A percentile compares a stretch with the other conserved stretches of the same genome.
Conservation (phyloP, 2,797 vertebrate genomes). For the Hypotaenidia okinawae region DNA sequence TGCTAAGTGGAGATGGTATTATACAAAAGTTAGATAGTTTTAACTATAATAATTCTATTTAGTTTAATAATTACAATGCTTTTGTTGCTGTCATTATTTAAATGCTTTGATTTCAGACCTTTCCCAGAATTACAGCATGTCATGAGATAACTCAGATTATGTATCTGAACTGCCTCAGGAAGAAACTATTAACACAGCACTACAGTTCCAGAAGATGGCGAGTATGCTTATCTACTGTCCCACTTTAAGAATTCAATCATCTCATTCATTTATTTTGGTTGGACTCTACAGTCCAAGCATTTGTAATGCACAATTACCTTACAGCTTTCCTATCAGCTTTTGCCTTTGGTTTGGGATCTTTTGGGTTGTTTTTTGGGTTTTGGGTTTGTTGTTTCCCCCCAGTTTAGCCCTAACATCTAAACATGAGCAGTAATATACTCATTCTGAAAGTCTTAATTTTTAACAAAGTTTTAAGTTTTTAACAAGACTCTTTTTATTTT, state of each 20-base stretch:
- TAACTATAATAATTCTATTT: not conserved
- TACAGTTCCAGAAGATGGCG: not conserved
- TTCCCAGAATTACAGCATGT: not conserved
- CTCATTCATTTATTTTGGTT: not conserved
- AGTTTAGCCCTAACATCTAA: not conserved
- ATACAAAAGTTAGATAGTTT: not conserved
- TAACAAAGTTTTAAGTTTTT: not conserved
- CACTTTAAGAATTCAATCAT: not conserved
- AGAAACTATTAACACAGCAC: not conserved
- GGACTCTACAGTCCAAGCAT: not conserved
- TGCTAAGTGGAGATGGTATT: not conserved
- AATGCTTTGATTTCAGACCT: not conserved
- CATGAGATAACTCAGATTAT: not conserved
- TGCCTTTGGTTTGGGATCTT: not conserved
- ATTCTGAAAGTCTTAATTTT: not conserved
- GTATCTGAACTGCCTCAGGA: not conserved
- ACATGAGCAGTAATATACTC: not conserved
- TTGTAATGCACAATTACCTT: not conserved
- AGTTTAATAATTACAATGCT: not conserved
- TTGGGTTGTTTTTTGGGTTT: too few relatives aligned
- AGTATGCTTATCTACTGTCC: not conserved
- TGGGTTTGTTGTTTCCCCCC: not conserved
- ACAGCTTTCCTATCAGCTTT: not conserved
- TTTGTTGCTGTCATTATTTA: not conserved
- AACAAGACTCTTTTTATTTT: not conserved